Base-by-base conservation (phyloP, 2,888 invertebrate genomes). In the Ctenicera cuprea region DNA sequence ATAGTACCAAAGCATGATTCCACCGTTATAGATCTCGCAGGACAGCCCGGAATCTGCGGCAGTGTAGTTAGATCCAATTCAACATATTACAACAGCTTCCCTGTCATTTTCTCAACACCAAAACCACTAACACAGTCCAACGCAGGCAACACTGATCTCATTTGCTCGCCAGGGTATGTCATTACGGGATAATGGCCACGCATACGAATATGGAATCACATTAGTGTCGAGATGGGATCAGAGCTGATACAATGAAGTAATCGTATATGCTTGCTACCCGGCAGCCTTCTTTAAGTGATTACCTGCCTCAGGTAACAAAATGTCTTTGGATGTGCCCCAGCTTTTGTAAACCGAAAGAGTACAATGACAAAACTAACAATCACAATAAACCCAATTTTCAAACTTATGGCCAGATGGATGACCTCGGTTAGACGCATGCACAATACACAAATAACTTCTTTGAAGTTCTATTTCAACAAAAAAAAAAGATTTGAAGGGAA, bases 41-140 rank as follows among this genome's bases (percentile, higher is more conserved):
- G 77, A 76, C 76, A 72, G 74, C 59, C 68, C 59, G 69, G 71
- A 71, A 74, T 77, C 74, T 74, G 72, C 77, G 77, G 77, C 71
- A 76, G 73, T 77, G 80, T 79, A 76, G 79, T 80, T 77, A 79
- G 76, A 80, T 79, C 80, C 78, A 80, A 81, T 81, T 80, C 79
- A 76, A 77, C 78, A 76, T 76, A 76, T 78, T 78, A 77, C 76
- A 76, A 65, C 75, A 71, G 75, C 77, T 74, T 77, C 78, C 80
- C 77, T 77, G 77, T 80, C 77, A 78, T 78, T 79, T 80, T 76
- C 77, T 74, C 75, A 71, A 72, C 76, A 77, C 77, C 71, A 73
- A 77, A 79, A 77, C 78, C 79, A 70, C 79, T 77, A 79, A 77
- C 75, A 74, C 74, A 74, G 73, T 77, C 73, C 69, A 48, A 63